Evolutionary conservation across 2,113 vertebrate genomes (phyloP).

Genomic region (Solenodon paradoxus): DNA sequence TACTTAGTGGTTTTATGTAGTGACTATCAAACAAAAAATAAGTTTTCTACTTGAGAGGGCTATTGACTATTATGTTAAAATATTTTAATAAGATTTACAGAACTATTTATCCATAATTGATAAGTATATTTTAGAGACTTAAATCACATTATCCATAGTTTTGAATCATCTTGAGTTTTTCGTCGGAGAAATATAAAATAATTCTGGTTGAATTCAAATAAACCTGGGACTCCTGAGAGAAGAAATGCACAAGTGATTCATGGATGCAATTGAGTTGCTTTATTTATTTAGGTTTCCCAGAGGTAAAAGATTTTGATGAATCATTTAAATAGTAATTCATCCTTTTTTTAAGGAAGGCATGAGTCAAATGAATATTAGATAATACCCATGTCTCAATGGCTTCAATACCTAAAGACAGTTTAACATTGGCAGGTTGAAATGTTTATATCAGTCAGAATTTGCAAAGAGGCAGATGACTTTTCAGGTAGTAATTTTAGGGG

Average conservation of each 20-base stretch:
- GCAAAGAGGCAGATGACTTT: too few species aligned
- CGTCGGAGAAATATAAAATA: constrained; percentile 81
- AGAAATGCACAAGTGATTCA: constrained; percentile 16
- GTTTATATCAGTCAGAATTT: neutral
- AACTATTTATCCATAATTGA: constrained; percentile 72
- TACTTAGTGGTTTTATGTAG: neutral
- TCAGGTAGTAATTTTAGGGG: neutral
- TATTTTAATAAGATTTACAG: constrained; percentile 66
- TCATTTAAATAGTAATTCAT: constrained; percentile 5
- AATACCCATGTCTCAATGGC: neutral
- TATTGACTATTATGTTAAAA: neutral
- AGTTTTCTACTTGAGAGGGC: neutral
- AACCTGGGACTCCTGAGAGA: constrained; percentile 68
- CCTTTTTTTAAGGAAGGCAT: neutral
- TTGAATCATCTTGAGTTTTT: constrained; percentile 80
- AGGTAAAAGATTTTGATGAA: neutral
- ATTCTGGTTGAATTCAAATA: constrained; percentile 64
- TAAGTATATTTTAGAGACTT: constrained; percentile 80
- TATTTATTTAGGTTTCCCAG: constrained; percentile 48
- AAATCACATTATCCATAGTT: constrained; percentile 72
- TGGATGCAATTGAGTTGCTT: neutral
- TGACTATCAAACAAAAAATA: neutral
- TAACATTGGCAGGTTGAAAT: neutral
- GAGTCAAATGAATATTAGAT: constrained; percentile 11
- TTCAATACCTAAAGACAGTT: neutral